These are phyloP conservation scores for Eupithecia centaureata DNA, from an alignment of 2,888 invertebrate species.

Conservation along the genomic window DNA sequence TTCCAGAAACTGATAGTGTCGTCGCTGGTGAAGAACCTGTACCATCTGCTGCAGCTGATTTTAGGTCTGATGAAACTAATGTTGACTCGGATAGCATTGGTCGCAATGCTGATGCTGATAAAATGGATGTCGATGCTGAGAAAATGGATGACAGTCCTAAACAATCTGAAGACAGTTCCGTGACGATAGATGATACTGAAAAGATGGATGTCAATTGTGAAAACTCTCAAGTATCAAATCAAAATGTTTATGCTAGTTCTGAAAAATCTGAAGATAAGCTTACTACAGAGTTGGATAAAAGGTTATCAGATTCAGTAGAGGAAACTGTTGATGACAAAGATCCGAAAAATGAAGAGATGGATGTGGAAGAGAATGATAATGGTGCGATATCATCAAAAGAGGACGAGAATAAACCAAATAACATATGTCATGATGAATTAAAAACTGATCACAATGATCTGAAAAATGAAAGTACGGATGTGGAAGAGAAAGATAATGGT, in stretches of 20 bases:
- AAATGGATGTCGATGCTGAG: conserved; percentile 4
- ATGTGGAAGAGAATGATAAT: background rate
- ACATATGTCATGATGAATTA: no score
- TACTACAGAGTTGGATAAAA: background rate
- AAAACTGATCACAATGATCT: no score
- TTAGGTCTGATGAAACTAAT: conserved; percentile 7
- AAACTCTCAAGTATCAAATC: background rate
- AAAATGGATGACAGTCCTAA: background rate
- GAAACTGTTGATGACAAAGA: background rate
- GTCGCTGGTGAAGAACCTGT: background rate
- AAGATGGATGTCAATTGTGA: background rate
- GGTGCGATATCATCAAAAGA: background rate
- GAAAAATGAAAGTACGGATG: no score
- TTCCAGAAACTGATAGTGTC: background rate
- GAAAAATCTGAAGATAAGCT: background rate
- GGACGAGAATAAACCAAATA: background rate
- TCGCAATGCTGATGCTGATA: background rate
- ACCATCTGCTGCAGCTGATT: background rate
- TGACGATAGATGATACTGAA: background rate
- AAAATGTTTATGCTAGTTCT: background rate
- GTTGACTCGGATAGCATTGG: background rate
- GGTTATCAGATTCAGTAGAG: background rate
- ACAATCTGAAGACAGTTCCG: background rate
- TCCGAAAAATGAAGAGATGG: background rate
- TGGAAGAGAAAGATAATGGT: no score